Conservation (phyloP, 1,140 invertebrate genomes). For the Nylanderia fulva region DNA sequence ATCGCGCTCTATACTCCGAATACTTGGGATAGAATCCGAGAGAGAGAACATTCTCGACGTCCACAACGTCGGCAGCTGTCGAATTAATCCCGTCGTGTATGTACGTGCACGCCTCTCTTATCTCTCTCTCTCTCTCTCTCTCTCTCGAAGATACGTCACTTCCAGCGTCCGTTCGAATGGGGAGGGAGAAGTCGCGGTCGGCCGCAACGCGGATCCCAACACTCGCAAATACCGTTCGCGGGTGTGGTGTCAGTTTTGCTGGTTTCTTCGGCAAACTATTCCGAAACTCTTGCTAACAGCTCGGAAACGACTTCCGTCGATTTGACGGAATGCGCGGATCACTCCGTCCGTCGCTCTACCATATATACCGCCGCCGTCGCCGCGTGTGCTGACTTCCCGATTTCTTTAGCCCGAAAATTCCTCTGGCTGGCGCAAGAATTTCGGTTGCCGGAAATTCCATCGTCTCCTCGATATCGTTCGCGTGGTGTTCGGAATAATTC, state of each 20-base stretch:
- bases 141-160: conserved; percentile 52
- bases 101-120: conserved; percentile 59
- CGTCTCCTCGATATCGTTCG: conserved; percentile 33
- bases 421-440: conserved; percentile 52
- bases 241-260: conserved; percentile 70
- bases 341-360: too few relatives aligned
- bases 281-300: conserved; percentile 44
- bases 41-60: conserved; percentile 71
- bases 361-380: neutral
- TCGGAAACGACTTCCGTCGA: conserved; percentile 64
- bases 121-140: too few relatives aligned
- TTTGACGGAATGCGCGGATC: conserved; percentile 47
- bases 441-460: conserved; percentile 52
- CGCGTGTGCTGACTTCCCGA: conserved; percentile 27
- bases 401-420: conserved; percentile 57
- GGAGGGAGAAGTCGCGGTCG: conserved; percentile 42
- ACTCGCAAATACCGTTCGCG: conserved; percentile 63
- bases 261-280: conserved; percentile 71
- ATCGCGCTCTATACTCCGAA: conserved; percentile 56
- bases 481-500: conserved; percentile 33
- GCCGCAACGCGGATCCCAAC: conserved; percentile 56
- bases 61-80: conserved; percentile 66
- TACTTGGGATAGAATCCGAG: conserved; percentile 70
- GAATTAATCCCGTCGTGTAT: conserved; percentile 63
- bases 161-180: conserved; percentile 15